Evolutionary conservation across 2,113 vertebrate genomes (phyloP), one percentile per base, ranked within the genome.

Genomic region (Epinephelus moara): DNA sequence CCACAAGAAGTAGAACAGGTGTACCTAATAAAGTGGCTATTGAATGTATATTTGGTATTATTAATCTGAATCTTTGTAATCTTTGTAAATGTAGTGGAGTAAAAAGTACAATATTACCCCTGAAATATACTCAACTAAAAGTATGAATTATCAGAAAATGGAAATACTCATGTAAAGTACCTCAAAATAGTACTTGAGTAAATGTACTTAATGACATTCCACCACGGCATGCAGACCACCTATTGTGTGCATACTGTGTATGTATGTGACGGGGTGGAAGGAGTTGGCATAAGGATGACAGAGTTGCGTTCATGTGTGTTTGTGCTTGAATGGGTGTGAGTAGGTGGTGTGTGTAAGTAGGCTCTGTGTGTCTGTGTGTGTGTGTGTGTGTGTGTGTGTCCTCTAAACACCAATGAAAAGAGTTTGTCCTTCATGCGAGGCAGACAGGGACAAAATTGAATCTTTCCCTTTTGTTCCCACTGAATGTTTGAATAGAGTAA

Each of bases 401-500:
- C 77, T 85, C 83, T 42, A 68, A 86, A 84, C 57, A 25, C 66
- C 80, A 50, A 27, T 92, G 90, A 93, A 92, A 87, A 80, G 87
- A 91, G 68, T 85, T 80, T 80, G 91, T 94, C 93, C 93, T 92
- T 93, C 91, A 78, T 60, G 61, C 47, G 9, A 63, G n/a, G 75
- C 92, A 77, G 85, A 70, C 70, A 40, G 72, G 75, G 76, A 88
- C 84, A 57, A n/a, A 88, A 89, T 68, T 76, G 75, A 91, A 91
- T 88, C 72, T 67, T 73, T 89, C 62, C 57, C 60, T 84, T 91
- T 89, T 33, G 52, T 82, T 86, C 25, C 57, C 45, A 0, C 68
- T 78, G 84, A 87, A 87, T 75, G 84, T 91, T 92, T 91, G 87
- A 93, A 94, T 81, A 88, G 89, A 90, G 61, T 70, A 80, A 88